These are phyloP conservation scores for Chloebia gouldiae DNA, from an alignment of 2,113 vertebrate species.

Conservation along the genomic window DNA sequence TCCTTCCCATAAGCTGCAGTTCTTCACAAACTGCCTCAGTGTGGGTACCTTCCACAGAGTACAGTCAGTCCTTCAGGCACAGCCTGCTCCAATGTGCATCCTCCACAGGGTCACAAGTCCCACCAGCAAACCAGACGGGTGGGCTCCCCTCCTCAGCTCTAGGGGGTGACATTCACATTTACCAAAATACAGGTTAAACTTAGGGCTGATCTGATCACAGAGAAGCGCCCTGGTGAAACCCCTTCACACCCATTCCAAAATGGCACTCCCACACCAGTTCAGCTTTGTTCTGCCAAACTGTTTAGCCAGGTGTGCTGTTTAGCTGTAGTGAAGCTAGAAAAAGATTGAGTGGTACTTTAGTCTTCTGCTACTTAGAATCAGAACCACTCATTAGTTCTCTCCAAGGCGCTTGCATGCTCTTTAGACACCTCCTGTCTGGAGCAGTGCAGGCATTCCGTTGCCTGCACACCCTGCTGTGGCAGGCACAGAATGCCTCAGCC, in stretches of 20 bases:
- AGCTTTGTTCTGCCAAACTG: fast-evolving
- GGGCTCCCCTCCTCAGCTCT: not conserved
- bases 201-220: not conserved
- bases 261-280: fast-evolving
- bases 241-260: not conserved
- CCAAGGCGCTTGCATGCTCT: fast-evolving
- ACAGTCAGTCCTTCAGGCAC: not conserved
- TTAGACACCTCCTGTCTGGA: not conserved
- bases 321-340: not conserved
- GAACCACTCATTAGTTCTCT: not conserved
- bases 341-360: fast-evolving
- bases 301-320: not conserved
- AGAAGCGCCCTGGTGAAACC: fast-evolving
- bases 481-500: not conserved
- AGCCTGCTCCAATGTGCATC: not conserved
- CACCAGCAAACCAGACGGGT: fast-evolving
- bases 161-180: not conserved
- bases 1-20: not conserved
- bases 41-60: not conserved
- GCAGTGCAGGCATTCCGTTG: not conserved
- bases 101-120: too few species aligned
- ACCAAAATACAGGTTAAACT: not conserved
- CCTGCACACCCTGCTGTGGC: too few species aligned
- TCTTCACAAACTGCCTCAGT: not conserved
- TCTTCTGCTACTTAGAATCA: not conserved